Evolutionary conservation across 35 echinoderm and acorn worm species (phyloP).

Genomic region (Lytechinus variegatus): DNA sequence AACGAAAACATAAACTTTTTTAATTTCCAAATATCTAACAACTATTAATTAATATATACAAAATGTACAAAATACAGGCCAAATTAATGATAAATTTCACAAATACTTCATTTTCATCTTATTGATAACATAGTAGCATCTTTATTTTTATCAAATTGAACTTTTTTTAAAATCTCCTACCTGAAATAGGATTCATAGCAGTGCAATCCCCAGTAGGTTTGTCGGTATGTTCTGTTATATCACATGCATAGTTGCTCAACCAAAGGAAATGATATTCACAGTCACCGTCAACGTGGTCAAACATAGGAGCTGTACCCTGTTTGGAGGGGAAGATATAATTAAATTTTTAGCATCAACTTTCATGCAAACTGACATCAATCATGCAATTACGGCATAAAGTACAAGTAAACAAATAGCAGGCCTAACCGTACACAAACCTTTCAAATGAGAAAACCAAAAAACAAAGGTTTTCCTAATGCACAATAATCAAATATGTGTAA

Average conservation of each 20-base stretch:
- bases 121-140: no score
- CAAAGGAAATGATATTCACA: conserved; percentile 89
- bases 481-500: background rate
- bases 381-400: no score
- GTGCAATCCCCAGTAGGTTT: conserved; percentile 68
- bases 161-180: conserved; percentile 9
- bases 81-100: no score
- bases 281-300: conserved; percentile 64
- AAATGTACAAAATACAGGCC: no score
- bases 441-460: background rate
- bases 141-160: no score
- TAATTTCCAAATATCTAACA: no score
- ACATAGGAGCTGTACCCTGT: conserved; percentile 69
- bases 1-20: no score
- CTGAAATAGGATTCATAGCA: conserved; percentile 81
- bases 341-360: no score
- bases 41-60: no score
- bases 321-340: background rate
- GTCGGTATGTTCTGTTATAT: conserved; percentile 49
- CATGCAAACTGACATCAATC: no score
- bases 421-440: background rate
- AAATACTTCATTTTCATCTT: no score
- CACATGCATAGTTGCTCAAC: conserved; percentile 84
- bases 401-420: no score
- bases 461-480: background rate